Evolutionary conservation across 2,797 vertebrate species (phyloP).

Genomic region (Dromococcyx pavoninus): DNA sequence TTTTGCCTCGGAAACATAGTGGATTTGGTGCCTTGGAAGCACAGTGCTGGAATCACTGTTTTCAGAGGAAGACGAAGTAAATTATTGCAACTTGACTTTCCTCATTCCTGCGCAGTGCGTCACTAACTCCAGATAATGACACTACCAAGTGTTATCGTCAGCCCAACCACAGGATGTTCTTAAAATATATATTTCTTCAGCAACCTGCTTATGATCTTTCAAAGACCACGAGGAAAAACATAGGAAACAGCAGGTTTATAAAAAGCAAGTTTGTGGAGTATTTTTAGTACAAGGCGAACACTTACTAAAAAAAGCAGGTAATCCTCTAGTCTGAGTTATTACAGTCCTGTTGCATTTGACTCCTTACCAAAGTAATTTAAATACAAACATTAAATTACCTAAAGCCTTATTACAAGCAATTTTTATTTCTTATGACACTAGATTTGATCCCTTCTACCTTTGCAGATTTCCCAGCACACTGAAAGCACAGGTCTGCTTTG

Average conservation of each 20-base stretch:
- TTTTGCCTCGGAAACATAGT: not conserved
- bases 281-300: not conserved
- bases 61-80: not conserved
- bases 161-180: not conserved
- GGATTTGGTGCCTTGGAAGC: not conserved
- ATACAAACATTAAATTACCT: not conserved
- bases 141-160: not conserved
- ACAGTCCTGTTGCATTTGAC: not conserved
- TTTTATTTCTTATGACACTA: not conserved
- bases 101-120: not conserved
- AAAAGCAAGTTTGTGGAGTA: not conserved
- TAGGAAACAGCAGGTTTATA: not conserved
- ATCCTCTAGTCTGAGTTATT: not conserved
- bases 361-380: not conserved
- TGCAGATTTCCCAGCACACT: not conserved
- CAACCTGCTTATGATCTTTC: not conserved
- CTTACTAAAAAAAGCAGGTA: not conserved
- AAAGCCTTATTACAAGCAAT: not conserved
- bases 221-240: conserved; percentile 8
- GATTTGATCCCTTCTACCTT: not conserved
- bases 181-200: not conserved
- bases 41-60: not conserved
- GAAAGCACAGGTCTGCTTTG: not conserved
- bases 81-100: not conserved
- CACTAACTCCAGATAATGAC: not conserved